Evolutionary conservation across 2,888 invertebrate species (phyloP), one percentile per base, ranked within the genome.

Genomic region (Polydrusus cervinus): DNA sequence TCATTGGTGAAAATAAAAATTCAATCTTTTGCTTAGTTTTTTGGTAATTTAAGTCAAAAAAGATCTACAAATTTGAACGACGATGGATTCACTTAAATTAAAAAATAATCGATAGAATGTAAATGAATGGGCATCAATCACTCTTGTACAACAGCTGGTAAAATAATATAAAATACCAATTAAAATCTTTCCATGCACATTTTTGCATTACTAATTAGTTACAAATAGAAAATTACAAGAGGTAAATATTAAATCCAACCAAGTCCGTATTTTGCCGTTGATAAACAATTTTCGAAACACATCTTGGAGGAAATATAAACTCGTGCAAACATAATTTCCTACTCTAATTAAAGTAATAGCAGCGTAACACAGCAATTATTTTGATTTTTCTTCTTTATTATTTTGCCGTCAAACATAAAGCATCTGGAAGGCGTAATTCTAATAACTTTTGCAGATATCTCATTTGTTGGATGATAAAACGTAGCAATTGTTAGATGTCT

Each of bases 261-360:
- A 43, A 62, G 64, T 13, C 25, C 45, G n/a, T 20, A 43, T 25
- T 64, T 49, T 49, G 14, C 25, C 47, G 34, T 20, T 49, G 45
- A 64, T 67, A 67, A 67, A 67, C 53, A 67, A 67, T 67, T 67
- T 47, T 25, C 67, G n/a, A 53, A 38, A 18, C 40, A 40, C 67
- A 55, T 55, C 67, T 1, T 53, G 18, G 8, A 67, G 51, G 67
- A 67, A 53, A 53, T 49, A 67, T 67, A 67, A 67, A 67, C 53
- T 53, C 40, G 53, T 67, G 55, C 53, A 3, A 38, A 43, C 20
- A 51, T 20, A 53, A 67, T 67, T 53, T 67, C 20, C 53, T 16
- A 53, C 53, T 55, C 55, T 53, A 67, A 67, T 67, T 67, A 67
- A 67, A 67, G 38, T 67, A 67, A 67, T 51, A 38, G 51, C 55